Evolutionary conservation across 1,140 invertebrate genomes (phyloP), one percentile per base, ranked within the genome.

Genomic region (Marisa cornuarietis): DNA sequence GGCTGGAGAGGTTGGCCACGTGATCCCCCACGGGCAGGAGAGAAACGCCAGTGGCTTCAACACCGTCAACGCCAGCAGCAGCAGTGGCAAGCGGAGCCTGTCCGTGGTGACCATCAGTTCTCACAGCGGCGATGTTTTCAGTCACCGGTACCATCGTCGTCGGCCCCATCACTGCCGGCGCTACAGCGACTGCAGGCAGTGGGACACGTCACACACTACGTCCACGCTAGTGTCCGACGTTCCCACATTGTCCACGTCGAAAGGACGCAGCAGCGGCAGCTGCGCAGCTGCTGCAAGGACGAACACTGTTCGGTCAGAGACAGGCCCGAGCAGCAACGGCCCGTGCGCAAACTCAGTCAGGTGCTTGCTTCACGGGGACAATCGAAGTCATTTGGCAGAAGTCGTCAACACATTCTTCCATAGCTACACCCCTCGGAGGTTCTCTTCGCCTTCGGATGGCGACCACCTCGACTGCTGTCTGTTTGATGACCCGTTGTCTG

Each of bases 31-130:
- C 69, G 6, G 13, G 0, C 26, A 42, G 66, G 24, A 16, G 18
- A 42, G 66, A 20, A 11, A 22, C 31, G 8, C 31, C 31, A 24
- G 13, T 9, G n/a, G 31, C 13, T 20, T 14, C 24, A 22, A 10
- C 69, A 26, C 69, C 18, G 18, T 31, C 26, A 62, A 9, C 26
- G 11, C 61, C 74, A 18, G 8, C 31, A 65, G 61, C 20, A 22
- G 51, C 61, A 65, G 61, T 62, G n/a, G 51, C 2, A n/a, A 62
- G 31, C 49, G 20, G 31, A 61, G 74, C 74, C 26, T 54, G 10
- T 76, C 74, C n/a, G 58, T 65, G 61, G 74, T 58, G 5, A 65
- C 74, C 14, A 24, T 76, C 58, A 76, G 74, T 61, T 76, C 74
- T 22, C 74, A 31, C 13, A 54, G 24, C 31, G 51, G n/a, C 61